Base-by-base conservation (phyloP, 1,140 invertebrate species). In the Forficula auricularia region DNA sequence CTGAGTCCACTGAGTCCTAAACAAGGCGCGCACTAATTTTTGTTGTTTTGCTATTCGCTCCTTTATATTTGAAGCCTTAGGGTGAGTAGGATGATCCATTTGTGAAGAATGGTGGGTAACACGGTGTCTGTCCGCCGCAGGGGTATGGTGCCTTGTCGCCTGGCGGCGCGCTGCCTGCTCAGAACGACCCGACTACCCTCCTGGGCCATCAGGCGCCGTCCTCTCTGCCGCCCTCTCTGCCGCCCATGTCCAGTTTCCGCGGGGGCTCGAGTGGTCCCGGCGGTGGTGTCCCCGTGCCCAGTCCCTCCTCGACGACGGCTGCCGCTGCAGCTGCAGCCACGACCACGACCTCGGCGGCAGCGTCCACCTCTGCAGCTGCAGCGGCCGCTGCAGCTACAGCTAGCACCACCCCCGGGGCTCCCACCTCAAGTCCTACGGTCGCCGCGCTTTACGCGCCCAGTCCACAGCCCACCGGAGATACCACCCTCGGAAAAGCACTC, bases 241-340 rank as follows among this genome's bases (percentile, higher is more conserved):
- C 88, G 44, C 88, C 89, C 30, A 92, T 95, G 87, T 91, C 87
- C 42, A 85, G 83, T 47, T 86, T 95, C 68, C 72, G 85, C 27
- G 75, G 77, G 31, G 67, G 65, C 49, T 27, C 22, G 4, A 27
- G 65, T 64, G 42, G 72, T 44, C n/a, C n/a, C n/a, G 51, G 58
- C 46, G n/a, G 50, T 51, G 37, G 46, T 39, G 47, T 45, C 42
- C 35, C 42, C 27, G 42, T 14, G 44, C 52, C 49, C 22, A 42
- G 48, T n/a, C 50, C 57, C 22, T 54, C 55, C 33, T 56, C 58
- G 13, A 52, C 56, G 48, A 53, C 61, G 45, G 35, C 49, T 51
- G 59, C 60, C 49, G 54, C 48, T 50, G 60, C 60, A 48, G 55
- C 54, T 40, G 58, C 59, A 40, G 53, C 60, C 32, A 54, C 55